Conservation (phyloP, 2,888 invertebrate genomes). For the Phoenoteleia sp. region DNA sequence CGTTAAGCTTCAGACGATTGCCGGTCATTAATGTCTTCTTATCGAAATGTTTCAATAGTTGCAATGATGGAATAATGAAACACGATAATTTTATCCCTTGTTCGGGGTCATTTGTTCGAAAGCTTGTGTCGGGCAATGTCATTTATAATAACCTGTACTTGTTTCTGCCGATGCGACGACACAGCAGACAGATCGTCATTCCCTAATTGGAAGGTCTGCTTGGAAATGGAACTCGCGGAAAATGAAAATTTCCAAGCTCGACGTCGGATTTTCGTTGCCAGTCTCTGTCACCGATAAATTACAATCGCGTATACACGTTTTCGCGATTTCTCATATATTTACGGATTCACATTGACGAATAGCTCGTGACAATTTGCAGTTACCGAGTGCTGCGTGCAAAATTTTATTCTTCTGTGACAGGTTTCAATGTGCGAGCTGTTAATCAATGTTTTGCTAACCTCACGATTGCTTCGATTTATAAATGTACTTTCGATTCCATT, state of each 20-base stretch:
- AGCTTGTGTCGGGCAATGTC: conserved; percentile 31
- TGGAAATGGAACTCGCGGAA: conserved; percentile 58
- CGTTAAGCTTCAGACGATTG: neutral
- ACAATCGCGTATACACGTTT: conserved; percentile 41
- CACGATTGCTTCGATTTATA: conserved; percentile 29
- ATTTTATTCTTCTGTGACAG: conserved; percentile 43
- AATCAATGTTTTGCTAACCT: conserved; percentile 50
- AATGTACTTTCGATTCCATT: too few species aligned
- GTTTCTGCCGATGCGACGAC: conserved; percentile 59
- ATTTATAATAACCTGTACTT: conserved; percentile 65
- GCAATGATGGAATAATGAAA: conserved; percentile 21
- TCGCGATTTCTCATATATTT: conserved; percentile 64
- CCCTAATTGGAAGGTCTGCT: conserved; percentile 66
- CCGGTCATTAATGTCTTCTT: neutral
- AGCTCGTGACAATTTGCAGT: conserved; percentile 59
- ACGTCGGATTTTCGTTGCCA: conserved; percentile 63
- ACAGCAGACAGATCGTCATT: conserved; percentile 54
- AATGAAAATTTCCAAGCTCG: conserved; percentile 62
- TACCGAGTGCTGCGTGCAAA: conserved; percentile 54
- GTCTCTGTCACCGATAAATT: conserved; percentile 63
- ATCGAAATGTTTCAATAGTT: conserved; percentile 7
- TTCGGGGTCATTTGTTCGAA: conserved; percentile 9
- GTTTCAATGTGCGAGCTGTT: conserved; percentile 26
- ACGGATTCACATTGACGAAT: conserved; percentile 63
- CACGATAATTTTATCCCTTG: conserved; percentile 29